phyloP scores from a whole-genome alignment of 2,888 invertebrate genomes.

The Endomychus coccineus region DNA sequence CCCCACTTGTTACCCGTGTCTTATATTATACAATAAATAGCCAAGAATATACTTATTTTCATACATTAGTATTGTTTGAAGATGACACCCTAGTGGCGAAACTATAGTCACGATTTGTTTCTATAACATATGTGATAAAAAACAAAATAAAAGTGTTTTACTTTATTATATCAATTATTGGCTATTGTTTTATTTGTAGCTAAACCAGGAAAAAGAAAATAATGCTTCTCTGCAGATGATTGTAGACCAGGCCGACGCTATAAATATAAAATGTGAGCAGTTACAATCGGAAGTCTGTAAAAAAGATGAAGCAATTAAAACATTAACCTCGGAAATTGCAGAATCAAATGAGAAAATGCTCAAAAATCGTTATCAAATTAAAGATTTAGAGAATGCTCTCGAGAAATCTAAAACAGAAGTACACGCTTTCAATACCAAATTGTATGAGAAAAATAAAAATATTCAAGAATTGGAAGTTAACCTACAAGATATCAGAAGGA shows the following conservation, averaged over 20 bases:
- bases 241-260: conserved; percentile 24
- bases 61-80: no score
- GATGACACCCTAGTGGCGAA: no score
- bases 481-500: conserved; percentile 23
- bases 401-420: conserved; percentile 20
- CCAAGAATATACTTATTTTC: no score
- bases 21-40: no score
- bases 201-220: conserved; percentile 27
- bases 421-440: conserved; percentile 20
- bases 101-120: no score
- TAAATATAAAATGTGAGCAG: conserved; percentile 21
- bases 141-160: no score
- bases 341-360: conserved; percentile 21
- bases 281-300: conserved; percentile 21
- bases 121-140: no score
- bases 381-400: conserved; percentile 24
- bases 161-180: no score
- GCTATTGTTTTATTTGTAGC: conserved; percentile 24
- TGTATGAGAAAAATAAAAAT: conserved; percentile 22
- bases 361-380: conserved; percentile 16
- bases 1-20: no score
- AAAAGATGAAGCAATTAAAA: conserved; percentile 28
- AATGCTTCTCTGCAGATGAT: conserved; percentile 28
- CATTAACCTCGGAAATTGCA: conserved; percentile 24
- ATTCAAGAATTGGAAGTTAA: conserved; percentile 25